These are phyloP conservation scores for Peromyscus polionotus DNA, from an alignment of 2,113 vertebrate genomes.

Conservation along the genomic window DNA sequence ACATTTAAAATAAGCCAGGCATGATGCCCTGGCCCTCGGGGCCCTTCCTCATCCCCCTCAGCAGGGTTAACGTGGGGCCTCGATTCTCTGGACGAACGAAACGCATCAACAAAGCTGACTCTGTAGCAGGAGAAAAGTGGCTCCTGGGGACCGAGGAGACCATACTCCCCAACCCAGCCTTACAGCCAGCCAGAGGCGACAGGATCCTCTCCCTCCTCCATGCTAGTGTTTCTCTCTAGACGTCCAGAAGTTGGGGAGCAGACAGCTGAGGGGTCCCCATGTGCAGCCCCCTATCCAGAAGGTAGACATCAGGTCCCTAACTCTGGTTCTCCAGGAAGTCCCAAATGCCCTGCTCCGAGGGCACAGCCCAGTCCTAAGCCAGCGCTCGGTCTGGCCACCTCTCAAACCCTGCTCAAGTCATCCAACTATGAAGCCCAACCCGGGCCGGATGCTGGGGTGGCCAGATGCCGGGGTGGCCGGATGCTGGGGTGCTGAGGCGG, in stretches of 20 bases:
- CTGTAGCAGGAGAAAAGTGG: background rate
- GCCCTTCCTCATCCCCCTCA: background rate
- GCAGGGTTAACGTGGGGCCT: background rate
- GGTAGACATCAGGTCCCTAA: background rate
- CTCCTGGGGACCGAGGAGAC: background rate
- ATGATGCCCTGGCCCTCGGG: slow-evolving; percentile 57
- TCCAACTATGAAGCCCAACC: slow-evolving; percentile 59
- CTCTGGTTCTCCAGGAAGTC: slow-evolving; percentile 26
- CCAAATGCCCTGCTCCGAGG: slow-evolving; percentile 55
- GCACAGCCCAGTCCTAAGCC: slow-evolving; percentile 19
- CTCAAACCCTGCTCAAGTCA: slow-evolving; percentile 67
- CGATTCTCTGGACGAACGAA: background rate
- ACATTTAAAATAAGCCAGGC: slow-evolving; percentile 84
- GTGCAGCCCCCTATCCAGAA: background rate
- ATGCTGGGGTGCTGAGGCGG: background rate
- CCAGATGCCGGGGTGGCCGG: background rate
- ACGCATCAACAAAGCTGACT: background rate
- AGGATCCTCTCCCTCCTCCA: background rate
- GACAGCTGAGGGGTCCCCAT: too few species aligned
- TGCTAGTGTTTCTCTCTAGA: background rate
- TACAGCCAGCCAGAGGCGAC: background rate
- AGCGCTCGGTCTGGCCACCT: slow-evolving; percentile 57
- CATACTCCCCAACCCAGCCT: too few species aligned
- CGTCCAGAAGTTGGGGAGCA: background rate
- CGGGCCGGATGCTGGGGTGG: background rate